These are phyloP conservation scores for Flexamia atlantica DNA, from an alignment of 2,888 invertebrate genomes.

Conservation along the genomic window DNA sequence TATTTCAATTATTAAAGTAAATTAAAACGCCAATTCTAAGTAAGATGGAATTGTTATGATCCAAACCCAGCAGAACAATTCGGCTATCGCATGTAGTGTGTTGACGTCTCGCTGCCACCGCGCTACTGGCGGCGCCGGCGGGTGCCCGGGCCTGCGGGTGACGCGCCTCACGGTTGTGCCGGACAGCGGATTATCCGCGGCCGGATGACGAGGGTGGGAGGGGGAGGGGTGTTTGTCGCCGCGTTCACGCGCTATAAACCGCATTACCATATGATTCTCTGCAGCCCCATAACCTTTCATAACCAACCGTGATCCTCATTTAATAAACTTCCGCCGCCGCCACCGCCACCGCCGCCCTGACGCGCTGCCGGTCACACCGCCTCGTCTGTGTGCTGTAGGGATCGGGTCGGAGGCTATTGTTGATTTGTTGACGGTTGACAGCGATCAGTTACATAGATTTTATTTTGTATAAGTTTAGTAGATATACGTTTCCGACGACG, in stretches of 20 bases:
- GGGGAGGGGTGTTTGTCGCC: slow-evolving; percentile 12
- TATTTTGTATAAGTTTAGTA: too few species aligned
- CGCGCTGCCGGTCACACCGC: not conserved
- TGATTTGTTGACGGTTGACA: slow-evolving; percentile 20
- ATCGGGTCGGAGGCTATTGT: not conserved
- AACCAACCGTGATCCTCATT: slow-evolving; percentile 28
- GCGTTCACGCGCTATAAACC: slow-evolving; percentile 57
- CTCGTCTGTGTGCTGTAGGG: not conserved
- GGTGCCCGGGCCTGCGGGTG: not conserved
- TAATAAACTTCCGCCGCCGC: slow-evolving; percentile 21
- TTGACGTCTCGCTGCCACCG: too few species aligned
- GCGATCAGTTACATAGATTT: not conserved
- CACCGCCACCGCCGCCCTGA: not conserved
- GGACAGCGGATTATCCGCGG: slow-evolving; percentile 24
- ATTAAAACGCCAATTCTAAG: too few species aligned
- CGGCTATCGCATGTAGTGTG: too few species aligned
- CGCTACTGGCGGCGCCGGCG: too few species aligned
- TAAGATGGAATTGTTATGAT: too few species aligned
- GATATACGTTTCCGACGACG: too few species aligned
- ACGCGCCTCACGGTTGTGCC: slow-evolving; percentile 20
- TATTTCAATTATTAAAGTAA: too few species aligned
- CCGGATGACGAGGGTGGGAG: not conserved
- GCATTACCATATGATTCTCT: slow-evolving; percentile 50
- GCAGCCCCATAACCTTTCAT: slow-evolving; percentile 50
- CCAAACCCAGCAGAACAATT: too few species aligned